Evolutionary conservation across 2,113 vertebrate genomes (phyloP).

Genomic region (Dicentrarchus labrax): DNA sequence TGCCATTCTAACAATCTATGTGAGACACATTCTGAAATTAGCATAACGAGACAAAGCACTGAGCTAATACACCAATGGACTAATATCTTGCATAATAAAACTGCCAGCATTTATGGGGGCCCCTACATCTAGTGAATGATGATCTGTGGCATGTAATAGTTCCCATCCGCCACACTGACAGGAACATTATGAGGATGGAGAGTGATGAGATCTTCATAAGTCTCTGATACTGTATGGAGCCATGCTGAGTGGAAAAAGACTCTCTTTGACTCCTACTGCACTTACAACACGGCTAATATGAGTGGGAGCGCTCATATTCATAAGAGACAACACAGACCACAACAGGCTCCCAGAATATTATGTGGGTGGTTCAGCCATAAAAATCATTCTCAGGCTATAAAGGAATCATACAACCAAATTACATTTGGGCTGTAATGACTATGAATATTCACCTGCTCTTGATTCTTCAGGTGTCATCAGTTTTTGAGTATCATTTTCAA

Average conservation of each 20-base stretch:
- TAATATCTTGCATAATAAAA: slow-evolving; percentile 64
- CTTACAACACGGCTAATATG: slow-evolving; percentile 48
- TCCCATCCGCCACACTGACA: slow-evolving; percentile 72
- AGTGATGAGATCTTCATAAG: slow-evolving; percentile 71
- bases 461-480: slow-evolving; percentile 15
- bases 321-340: slow-evolving; percentile 48
- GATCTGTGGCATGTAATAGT: slow-evolving; percentile 69
- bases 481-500: not conserved
- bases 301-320: slow-evolving; percentile 39
- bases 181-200: slow-evolving; percentile 76
- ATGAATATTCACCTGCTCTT: slow-evolving; percentile 18
- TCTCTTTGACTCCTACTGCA: slow-evolving; percentile 62
- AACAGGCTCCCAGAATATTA: slow-evolving; percentile 34
- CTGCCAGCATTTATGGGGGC: slow-evolving; percentile 48
- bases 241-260: slow-evolving; percentile 60
- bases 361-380: slow-evolving; percentile 57
- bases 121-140: slow-evolving; percentile 59
- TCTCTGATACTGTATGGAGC: slow-evolving; percentile 42
- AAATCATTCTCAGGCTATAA: slow-evolving; percentile 51
- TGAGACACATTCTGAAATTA: slow-evolving; percentile 54
- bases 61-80: slow-evolving; percentile 53
- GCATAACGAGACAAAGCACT: slow-evolving; percentile 53
- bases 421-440: slow-evolving; percentile 15
- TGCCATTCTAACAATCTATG: slow-evolving; percentile 10
- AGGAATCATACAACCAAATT: slow-evolving; percentile 43